Base-by-base conservation (phyloP, 2,888 invertebrate species). In the Diaprepes abbreviatus region DNA sequence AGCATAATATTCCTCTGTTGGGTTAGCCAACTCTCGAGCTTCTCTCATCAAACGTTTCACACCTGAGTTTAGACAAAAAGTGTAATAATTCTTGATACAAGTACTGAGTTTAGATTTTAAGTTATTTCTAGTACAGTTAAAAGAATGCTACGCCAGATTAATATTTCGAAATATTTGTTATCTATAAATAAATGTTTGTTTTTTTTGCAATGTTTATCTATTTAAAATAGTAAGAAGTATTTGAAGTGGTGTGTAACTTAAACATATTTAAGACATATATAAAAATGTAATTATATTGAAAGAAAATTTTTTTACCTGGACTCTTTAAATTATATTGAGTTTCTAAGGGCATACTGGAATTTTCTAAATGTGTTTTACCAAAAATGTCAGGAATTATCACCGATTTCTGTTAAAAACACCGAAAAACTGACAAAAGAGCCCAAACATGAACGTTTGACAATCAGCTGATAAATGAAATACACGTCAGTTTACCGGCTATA, bases 21-120 rank as follows among this genome's bases (percentile, higher is more conserved):
- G 91, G 76, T 93, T 91, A 28, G 90, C 89, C 73, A 97, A 85
- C 84, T 98, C 97, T 76, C 88, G 85, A 7, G 97, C 97, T 85
- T 97, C 97, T 80, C 93, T 88, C 95, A 97, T 95, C 76, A 97
- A 86, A 59, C 97, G 89, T 85, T 97, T 96, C 3, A 97, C 97
- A 81, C 96, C 97, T 92, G 50, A 35, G n/a, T 35, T 10, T 35
- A 35, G 1, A 35, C 3, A n/a, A 1, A 21, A 31, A 12, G 21
- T 38, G 1, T 38, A 12, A 17, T 48, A 50, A 45, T 50, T 36
- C 16, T 24, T 17, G 36, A 6, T 16, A 59, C 9, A 28, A 71
- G 64, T 24, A 24, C 24, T 4, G 3, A 4, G 24, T 4, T 24
- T 71, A 16, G 0, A 24, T 31, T 45, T 36, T 12, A 5, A 48